Conservation (phyloP, 2,797 vertebrate genomes). For the Cyclopterus lumpus region DNA sequence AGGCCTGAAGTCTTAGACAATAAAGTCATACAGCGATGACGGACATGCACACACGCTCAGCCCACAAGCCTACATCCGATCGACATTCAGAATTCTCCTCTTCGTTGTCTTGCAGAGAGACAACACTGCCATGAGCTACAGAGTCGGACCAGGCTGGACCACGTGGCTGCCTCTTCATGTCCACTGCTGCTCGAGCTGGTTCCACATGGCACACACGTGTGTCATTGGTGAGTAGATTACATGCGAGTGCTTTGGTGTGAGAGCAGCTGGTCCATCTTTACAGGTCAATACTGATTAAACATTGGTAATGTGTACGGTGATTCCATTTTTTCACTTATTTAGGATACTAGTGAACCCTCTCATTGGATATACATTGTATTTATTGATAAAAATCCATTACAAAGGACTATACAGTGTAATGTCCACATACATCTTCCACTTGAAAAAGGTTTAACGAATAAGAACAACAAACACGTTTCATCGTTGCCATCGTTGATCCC, state of each 20-base stretch:
- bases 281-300: constrained; percentile 68
- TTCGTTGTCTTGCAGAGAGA: constrained; percentile 22
- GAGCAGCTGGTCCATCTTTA: constrained; percentile 54
- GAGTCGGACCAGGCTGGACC: constrained; percentile 29
- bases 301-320: constrained; percentile 42
- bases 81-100: constrained; percentile 45
- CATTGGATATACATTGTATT: constrained; percentile 44
- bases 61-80: constrained; percentile 36
- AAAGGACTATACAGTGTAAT: constrained; percentile 40
- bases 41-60: constrained; percentile 49
- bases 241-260: constrained; percentile 42
- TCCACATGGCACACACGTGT: constrained; percentile 60
- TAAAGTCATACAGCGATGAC: constrained; percentile 45
- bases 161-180: constrained; percentile 28
- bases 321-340: constrained; percentile 33
- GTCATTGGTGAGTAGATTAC: constrained; percentile 74
- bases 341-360: constrained; percentile 18
- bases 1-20: constrained; percentile 50
- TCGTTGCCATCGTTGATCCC: not conserved
- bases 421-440: constrained; percentile 21
- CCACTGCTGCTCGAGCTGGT: constrained; percentile 20
- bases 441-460: not conserved
- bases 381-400: constrained; percentile 57
- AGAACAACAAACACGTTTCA: not conserved
- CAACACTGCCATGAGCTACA: constrained; percentile 12